Conservation (phyloP, 2,113 vertebrate genomes). For the Brienomyrus longianalis region DNA sequence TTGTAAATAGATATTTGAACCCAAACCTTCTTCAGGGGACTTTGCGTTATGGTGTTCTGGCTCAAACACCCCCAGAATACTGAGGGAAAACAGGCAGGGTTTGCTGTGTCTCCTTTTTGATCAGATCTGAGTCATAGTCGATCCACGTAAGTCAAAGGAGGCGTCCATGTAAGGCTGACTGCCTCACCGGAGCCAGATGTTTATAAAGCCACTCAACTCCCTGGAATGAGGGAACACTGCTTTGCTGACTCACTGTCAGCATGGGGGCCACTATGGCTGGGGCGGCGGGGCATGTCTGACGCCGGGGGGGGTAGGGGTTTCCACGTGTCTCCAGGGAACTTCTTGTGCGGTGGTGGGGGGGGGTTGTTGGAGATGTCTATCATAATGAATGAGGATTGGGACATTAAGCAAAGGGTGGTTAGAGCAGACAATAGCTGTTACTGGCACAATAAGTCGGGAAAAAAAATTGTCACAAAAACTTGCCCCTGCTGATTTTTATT, state of each 20-base stretch:
- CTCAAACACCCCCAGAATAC: background rate
- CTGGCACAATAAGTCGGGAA: background rate
- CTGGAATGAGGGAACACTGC: slow-evolving; percentile 53
- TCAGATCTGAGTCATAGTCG: slow-evolving; percentile 43
- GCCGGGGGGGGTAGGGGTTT: background rate
- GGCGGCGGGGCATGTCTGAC: background rate
- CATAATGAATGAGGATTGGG: background rate
- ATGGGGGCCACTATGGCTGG: slow-evolving; percentile 1
- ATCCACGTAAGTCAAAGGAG: slow-evolving; percentile 31
- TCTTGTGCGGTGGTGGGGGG: background rate
- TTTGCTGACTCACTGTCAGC: slow-evolving; percentile 54
- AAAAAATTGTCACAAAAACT: background rate
- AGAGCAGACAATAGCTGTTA: slow-evolving; percentile 40
- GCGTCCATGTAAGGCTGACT: slow-evolving; percentile 34
- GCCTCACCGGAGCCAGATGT: slow-evolving; percentile 40
- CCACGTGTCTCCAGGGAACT: background rate
- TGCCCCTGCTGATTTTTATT: background rate
- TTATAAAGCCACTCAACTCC: slow-evolving; percentile 41
- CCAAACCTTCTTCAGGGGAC: background rate
- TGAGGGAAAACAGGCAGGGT: slow-evolving; percentile 30
- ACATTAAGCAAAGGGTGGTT: slow-evolving; percentile 35
- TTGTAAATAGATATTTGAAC: background rate
- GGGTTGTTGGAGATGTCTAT: background rate
- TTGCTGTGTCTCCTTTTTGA: background rate
- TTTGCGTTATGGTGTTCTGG: slow-evolving; percentile 33